Base-by-base conservation (phyloP, 1,140 invertebrate genomes). In the Leucophenga varia region DNA sequence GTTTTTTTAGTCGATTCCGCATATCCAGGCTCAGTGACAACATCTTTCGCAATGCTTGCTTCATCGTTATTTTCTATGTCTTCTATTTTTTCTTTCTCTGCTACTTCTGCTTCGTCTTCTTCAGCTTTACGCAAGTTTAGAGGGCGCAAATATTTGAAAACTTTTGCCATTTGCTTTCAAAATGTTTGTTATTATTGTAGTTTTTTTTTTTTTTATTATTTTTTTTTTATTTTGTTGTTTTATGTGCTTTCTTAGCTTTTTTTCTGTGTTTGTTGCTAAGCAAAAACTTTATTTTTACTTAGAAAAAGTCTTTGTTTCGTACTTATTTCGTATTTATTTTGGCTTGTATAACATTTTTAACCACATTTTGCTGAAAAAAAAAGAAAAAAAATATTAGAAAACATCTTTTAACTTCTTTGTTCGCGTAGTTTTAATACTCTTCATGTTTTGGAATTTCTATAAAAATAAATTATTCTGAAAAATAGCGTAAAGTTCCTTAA, bases 131-230 rank as follows among this genome's bases (percentile, higher is more conserved):
- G 21, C 18, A 22, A 5, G 17, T 20, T 14, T 20, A 18, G 19
- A 20, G 17, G 37, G 12, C n/a, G 19, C 49, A 58, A 54, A 47
- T 52, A 45, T 57, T 52, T 52, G 14, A 48, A 18, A 69, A 69
- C 58, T 68, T 69, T 68, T 48, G 52, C 58, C 64, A 69, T 68
- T 65, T 61, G 53, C 35, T 39, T 40, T 25, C 10, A 13, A 57
- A 37, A 38, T 35, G 28, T 52, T 45, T 52, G 43, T 49, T 22
- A 19, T 16, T n/a, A n/a, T n/a, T n/a, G n/a, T n/a, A n/a, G 31
- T 47, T 12, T 36, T 44, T 39, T 42, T 18, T 22, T 25, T 31
- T 45, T 57, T 39, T 5, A 30, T 31, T 40, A 49, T 38, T 13
- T 35, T 37, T 18, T 19, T 21, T 22, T 13, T 20, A 35, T 19